A percentile compares a stretch with the other conserved stretches of the same genome.
Evolutionary conservation across 2,888 invertebrate species (phyloP).

Genomic region (Cremastobaeus sp.): DNA sequence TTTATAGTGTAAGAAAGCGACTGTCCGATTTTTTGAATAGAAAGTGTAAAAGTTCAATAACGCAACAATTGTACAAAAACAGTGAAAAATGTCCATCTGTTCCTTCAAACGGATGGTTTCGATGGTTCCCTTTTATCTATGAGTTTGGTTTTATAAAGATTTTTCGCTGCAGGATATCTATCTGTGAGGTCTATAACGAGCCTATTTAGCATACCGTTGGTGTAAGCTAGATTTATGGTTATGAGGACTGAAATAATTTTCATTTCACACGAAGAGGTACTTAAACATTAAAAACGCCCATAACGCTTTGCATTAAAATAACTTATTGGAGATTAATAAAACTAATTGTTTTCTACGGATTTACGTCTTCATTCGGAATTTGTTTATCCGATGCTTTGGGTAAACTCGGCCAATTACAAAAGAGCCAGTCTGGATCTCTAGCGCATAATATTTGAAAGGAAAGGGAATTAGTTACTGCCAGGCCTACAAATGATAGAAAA

Average conservation of each 20-base stretch:
- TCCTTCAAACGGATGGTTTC: too few species aligned
- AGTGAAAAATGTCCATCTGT: too few species aligned
- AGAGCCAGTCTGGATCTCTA: too few species aligned
- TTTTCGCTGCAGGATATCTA: conserved; percentile 30
- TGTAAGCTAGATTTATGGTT: conserved; percentile 49
- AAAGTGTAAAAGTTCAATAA: too few species aligned
- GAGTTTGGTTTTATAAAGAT: conserved; percentile 29
- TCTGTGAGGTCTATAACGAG: conserved; percentile 44
- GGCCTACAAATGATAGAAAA: too few species aligned
- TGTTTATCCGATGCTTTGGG: background rate
- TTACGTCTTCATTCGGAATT: conserved; percentile 16
- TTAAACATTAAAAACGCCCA: conserved; percentile 27
- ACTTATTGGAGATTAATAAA: conserved; percentile 15
- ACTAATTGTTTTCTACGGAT: background rate
- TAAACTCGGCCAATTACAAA: too few species aligned
- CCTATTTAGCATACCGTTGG: conserved; percentile 36
- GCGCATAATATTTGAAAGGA: too few species aligned
- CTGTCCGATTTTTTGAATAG: too few species aligned
- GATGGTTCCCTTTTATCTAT: conserved; percentile 19
- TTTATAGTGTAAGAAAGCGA: too few species aligned
- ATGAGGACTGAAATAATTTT: conserved; percentile 36
- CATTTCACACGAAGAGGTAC: conserved; percentile 37
- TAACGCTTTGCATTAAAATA: conserved; percentile 16
- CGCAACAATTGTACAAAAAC: too few species aligned
- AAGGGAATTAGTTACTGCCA: too few species aligned